Base-by-base conservation (phyloP, 2,888 invertebrate genomes). In the Iselma pallidipennis region DNA sequence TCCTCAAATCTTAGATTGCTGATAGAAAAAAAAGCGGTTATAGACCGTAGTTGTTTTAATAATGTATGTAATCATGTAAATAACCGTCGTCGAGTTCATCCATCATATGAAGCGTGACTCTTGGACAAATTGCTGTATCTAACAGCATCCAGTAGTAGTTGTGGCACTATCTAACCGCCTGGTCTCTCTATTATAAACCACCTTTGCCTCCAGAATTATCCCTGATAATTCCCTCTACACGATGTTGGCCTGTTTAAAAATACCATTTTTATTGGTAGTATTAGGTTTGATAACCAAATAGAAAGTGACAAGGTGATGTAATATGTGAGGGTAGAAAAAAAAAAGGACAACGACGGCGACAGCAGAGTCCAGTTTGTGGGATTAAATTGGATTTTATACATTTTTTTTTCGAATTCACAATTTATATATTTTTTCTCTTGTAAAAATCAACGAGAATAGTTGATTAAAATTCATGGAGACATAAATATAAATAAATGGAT, bases 401-500 rank as follows among this genome's bases (percentile, higher is more conserved):
- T 33, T 33, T 0, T 33, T n/a, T 16, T 1, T 37, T 16, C 16
- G 16, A 37, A 37, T 5, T 5, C 26, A 26, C 3, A 26, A 26
- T 26, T 37, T 37, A n/a, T 37, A 9, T 37, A 37, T 7, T 37
- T 16, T 16, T 37, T 37, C 19, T 19, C n/a, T n/a, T n/a, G n/a
- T 16, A 16, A 16, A 37, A 29, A 50, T 29, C 1, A 5, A 7
- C 56, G 26, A 29, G 55, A 58, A 63, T 10, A 19, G 10, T 21
- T 71, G 72, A 77, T 77, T 76, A 76, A 76, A 77, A 77, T 77
- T 77, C 77, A 77, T 76, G 76, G 73, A 66, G 71, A 76, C 77
- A 77, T 76, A 77, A 76, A 76, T 76, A 75, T 76, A 77, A 76
- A 77, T 77, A 77, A 76, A 77, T 76, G 76, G 75, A 76, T 76